These are phyloP conservation scores for Gymnothorax reevesii DNA, from an alignment of 2,797 vertebrate genomes.

Conservation along the genomic window DNA sequence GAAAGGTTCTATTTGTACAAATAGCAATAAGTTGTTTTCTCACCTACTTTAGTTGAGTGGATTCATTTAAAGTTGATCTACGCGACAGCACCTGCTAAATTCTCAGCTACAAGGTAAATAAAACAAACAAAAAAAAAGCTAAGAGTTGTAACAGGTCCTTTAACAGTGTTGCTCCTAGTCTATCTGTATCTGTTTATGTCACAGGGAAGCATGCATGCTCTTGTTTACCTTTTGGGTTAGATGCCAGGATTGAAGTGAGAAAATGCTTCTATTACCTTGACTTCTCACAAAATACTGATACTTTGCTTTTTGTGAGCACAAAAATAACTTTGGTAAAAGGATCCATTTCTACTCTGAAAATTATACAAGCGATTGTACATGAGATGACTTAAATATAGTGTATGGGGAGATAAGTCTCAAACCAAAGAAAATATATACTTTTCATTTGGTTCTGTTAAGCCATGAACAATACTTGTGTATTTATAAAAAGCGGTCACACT, in stretches of 20 bases:
- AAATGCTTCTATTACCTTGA: neutral
- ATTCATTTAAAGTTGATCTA: neutral
- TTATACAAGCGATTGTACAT: neutral
- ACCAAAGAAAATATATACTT: neutral
- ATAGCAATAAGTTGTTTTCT: neutral
- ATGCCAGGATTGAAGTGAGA: neutral
- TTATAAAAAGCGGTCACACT: too few species aligned
- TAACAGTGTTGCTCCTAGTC: neutral
- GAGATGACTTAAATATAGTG: neutral
- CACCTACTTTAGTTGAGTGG: neutral
- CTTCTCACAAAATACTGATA: neutral
- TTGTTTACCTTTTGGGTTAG: neutral
- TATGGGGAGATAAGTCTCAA: neutral
- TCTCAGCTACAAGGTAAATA: neutral
- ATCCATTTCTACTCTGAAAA: neutral
- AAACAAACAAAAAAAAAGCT: neutral
- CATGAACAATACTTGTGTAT: neutral
- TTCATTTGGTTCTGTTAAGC: neutral
- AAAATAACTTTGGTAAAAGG: constrained; percentile 6
- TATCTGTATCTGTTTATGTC: neutral
- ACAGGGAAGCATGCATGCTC: neutral
- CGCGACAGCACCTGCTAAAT: neutral
- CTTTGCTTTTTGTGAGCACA: neutral
- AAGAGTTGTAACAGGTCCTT: neutral
- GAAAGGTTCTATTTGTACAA: neutral